Evolutionary conservation across 2,888 invertebrate genomes (phyloP), one percentile per base, ranked within the genome.

Genomic region (Dione vanillae): DNA sequence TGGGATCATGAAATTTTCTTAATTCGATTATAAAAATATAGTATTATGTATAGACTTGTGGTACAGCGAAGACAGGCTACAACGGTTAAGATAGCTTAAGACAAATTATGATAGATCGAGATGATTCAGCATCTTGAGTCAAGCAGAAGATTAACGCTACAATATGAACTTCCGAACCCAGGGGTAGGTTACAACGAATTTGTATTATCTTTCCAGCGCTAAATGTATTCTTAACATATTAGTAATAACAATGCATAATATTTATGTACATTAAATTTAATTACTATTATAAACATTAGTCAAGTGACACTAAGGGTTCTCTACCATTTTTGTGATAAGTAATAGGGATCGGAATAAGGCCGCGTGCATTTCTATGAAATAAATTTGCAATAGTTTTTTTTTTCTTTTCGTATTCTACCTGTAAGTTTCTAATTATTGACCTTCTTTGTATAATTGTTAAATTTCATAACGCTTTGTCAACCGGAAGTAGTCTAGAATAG

Each of bases 21-120:
- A 47, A 20, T 16, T 51, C 19, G n/a, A 20, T 45, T 49, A 52
- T 64, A 69, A 52, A 56, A 66, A 66, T 69, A 62, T 49, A 12
- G 19, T 9, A 6, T 2, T 9, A 47, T 1, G 11, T 47, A 69
- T 72, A 62, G 56, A 19, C 49, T 43, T 51, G 37, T 62, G 66
- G 47, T 58, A 20, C 58, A 52, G 8, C 37, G 43, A 19, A 35
- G 37, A 11, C 65, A 61, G 66, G 56, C 51, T 62, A 68, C 51
- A 56, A 69, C 65, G 49, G 47, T 49, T 56, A 62, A 69, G 72
- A 72, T 56, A 72, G 49, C 47, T 49, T 56, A 62, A 69, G 72
- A 72, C 62, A 72, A 72, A 72, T 69, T 72, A 62, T 69, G 72
- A 69, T 69, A 62, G 56, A 72, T 72, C 43, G 62, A n/a, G 56